Evolutionary conservation across 2,113 vertebrate species (phyloP).

Genomic region (Glaucomys volans): DNA sequence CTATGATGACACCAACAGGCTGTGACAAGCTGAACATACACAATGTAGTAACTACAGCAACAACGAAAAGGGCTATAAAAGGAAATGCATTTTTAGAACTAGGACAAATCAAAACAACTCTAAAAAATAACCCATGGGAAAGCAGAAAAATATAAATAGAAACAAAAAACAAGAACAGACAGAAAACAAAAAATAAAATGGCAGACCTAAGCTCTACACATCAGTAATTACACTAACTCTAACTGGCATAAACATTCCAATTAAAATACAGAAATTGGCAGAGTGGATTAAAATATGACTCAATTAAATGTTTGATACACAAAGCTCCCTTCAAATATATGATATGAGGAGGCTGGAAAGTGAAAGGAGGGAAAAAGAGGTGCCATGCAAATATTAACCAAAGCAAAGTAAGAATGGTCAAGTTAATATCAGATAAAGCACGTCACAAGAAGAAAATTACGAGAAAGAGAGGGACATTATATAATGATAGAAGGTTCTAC

Average conservation of each 20-base stretch:
- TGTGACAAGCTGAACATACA: neutral
- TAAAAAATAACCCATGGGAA: neutral
- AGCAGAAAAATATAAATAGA: neutral
- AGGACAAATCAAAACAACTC: slow-evolving; percentile 24
- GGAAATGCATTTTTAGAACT: neutral
- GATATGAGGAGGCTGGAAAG: neutral
- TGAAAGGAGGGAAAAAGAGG: neutral
- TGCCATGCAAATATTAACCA: neutral
- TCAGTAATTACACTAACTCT: neutral
- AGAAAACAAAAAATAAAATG: neutral
- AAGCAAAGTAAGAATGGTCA: neutral
- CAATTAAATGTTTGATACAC: neutral
- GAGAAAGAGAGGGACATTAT: neutral
- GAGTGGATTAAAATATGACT: neutral
- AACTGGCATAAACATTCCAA: neutral
- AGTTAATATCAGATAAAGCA: neutral
- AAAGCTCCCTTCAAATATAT: neutral
- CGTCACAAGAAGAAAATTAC: slow-evolving; percentile 12
- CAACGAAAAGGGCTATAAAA: neutral
- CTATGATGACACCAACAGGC: neutral
- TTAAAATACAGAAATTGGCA: neutral
- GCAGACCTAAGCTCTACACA: neutral
- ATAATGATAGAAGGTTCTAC: neutral
- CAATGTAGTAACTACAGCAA: neutral
- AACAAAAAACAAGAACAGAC: neutral